Evolutionary conservation across 2,797 vertebrate species (phyloP), one percentile per base, ranked within the genome.

Genomic region (Propithecus deckenii): DNA sequence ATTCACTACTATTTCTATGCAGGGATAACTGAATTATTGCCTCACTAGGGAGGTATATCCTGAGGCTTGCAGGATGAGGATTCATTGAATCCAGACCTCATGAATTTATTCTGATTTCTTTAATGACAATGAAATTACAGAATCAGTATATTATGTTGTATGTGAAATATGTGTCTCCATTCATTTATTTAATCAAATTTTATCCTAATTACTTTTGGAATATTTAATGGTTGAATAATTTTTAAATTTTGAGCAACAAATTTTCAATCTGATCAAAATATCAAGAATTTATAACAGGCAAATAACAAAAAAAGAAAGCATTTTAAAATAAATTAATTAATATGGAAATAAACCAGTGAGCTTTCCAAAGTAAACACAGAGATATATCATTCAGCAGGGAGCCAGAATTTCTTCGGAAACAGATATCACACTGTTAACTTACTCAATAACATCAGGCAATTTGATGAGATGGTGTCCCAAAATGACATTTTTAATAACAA

Each of bases 331-430:
- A 83, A 38, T 86, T 52, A 81, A 25, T 79, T 89, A 41, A 43
- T 74, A 80, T 69, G 12, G 15, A 91, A 89, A 57, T 18, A 69
- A 72, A 43, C 1, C 55, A 55, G 7, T 41, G 46, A 86, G 50
- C 15, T 81, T 87, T 87, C 81, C 71, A 71, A 90, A 95, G 91
- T 69, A 87, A 87, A 76, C 35, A 84, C 30, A 87, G 43, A 38
- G 1, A 71, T 72, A 41, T 0, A 35, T 75, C 12, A n/a, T 71
- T 52, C 35, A 41, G 50, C 30, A 89, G 67, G 79, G 25, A 92
- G 30, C 20, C 63, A 74, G 22, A 83, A 20, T 80, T 85, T 69
- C 0, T 1, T 71, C 30, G 55, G 61, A 32, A 72, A 91, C 2
- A 93, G 50, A 46, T 69, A 61, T 48, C 25, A 94, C 74, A 75